Conservation (phyloP, 2,113 vertebrate genomes). For the Semicossyphus pulcher region DNA sequence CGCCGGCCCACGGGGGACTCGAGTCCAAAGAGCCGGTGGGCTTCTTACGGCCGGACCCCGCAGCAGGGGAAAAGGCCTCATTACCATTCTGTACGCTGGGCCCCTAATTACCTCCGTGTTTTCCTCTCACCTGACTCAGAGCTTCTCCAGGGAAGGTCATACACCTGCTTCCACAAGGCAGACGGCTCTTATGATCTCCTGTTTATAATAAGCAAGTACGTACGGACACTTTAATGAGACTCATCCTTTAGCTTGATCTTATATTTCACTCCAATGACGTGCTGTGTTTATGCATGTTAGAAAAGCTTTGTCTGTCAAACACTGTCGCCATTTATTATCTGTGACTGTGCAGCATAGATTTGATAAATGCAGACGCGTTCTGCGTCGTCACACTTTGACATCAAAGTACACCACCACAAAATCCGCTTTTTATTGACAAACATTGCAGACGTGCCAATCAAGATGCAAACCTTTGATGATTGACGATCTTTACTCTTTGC, state of each 20-base stretch:
- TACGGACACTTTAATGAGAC: neutral
- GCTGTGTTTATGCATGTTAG: too few relatives aligned
- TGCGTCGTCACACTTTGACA: too few relatives aligned
- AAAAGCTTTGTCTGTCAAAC: neutral
- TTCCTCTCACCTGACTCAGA: constrained; percentile 60
- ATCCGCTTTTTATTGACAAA: neutral
- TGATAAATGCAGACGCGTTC: too few relatives aligned
- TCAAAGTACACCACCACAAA: too few relatives aligned
- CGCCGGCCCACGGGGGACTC: constrained; percentile 22
- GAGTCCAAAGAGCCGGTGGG: constrained; percentile 40
- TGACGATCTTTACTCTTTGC: too few relatives aligned
- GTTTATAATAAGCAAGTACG: constrained; percentile 1
- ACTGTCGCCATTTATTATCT: neutral
- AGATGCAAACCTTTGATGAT: too few relatives aligned
- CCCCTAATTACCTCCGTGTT: constrained; percentile 70
- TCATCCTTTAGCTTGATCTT: too few relatives aligned
- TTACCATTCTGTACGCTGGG: constrained; percentile 54
- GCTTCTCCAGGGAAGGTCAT: constrained; percentile 63
- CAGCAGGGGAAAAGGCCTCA: constrained; percentile 44
- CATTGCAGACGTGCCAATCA: too few relatives aligned
- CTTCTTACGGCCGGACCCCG: constrained; percentile 39
- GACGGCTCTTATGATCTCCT: constrained; percentile 5
- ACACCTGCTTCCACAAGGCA: constrained; percentile 27
- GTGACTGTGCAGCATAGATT: neutral
- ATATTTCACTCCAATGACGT: too few relatives aligned